A percentile compares a stretch with the other conserved stretches of the same genome.
These are phyloP conservation scores for Unio pictorum DNA, from an alignment of 2,888 invertebrate species.

Conservation along the genomic window DNA sequence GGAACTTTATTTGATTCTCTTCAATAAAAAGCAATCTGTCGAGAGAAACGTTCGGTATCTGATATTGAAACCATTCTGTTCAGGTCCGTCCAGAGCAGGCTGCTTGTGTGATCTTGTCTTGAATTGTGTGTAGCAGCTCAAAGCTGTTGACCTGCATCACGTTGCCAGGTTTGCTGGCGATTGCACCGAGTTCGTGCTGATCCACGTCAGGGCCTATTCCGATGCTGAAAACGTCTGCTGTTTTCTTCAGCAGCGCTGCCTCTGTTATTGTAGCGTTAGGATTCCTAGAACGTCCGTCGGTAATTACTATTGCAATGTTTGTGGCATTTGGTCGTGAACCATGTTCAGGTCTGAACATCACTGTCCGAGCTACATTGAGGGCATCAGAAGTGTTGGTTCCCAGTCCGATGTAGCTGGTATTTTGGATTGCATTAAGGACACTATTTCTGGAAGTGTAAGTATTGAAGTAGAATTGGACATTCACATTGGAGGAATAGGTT, in stretches of 20 bases:
- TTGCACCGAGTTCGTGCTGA: slow-evolving; percentile 22
- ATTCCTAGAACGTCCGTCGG: slow-evolving; percentile 30
- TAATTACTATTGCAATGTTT: slow-evolving; percentile 52
- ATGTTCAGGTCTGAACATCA: slow-evolving; percentile 21
- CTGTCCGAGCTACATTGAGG: slow-evolving; percentile 25
- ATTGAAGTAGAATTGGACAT: slow-evolving; percentile 38
- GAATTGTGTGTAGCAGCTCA: slow-evolving; percentile 14
- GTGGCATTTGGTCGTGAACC: slow-evolving; percentile 31
- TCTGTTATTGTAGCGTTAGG: slow-evolving; percentile 18
- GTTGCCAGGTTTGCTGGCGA: slow-evolving; percentile 22
- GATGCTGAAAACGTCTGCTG: slow-evolving; percentile 31
- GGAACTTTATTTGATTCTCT: too few species aligned
- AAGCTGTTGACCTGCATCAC: slow-evolving; percentile 34
- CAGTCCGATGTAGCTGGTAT: slow-evolving; percentile 31
- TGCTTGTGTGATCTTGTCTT: slow-evolving; percentile 20
- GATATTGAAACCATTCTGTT: too few species aligned
- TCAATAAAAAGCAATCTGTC: too few species aligned
- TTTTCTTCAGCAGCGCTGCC: slow-evolving; percentile 20
- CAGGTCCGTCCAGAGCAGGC: slow-evolving; percentile 15
- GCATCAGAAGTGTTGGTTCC: slow-evolving; percentile 45
- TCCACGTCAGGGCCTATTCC: slow-evolving; percentile 38
- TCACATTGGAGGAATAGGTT: slow-evolving; percentile 31
- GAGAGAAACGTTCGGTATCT: too few species aligned
- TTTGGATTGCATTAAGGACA: slow-evolving; percentile 32
- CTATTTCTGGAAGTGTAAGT: slow-evolving; percentile 24